Percentiles rank a stretch among this genome's conserved stretches.
Conservation (phyloP, 1,140 invertebrate genomes). For the Gerris buenoi region DNA sequence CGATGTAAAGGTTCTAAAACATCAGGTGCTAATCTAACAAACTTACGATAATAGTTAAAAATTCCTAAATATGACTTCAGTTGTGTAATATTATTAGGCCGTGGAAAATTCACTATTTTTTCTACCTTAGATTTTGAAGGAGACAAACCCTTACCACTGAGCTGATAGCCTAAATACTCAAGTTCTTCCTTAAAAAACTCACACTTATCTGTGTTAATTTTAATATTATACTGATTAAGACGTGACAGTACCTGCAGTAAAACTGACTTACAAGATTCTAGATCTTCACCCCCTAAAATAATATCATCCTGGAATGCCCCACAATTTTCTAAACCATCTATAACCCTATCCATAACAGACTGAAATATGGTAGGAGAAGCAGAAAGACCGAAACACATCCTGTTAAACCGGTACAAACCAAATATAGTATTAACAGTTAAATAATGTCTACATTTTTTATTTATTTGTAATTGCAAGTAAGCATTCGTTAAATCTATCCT, state of each 20-base stretch:
- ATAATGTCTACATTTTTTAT: neutral
- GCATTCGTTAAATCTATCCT: constrained; percentile 29
- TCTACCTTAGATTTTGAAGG: constrained; percentile 3
- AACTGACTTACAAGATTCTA: neutral
- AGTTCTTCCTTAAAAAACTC: neutral
- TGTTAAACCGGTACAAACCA: neutral
- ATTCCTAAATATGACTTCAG: constrained; percentile 7
- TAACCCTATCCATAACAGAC: neutral
- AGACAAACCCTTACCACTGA: neutral
- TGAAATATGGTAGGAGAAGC: neutral
- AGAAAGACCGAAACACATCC: neutral
- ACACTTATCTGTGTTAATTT: neutral
- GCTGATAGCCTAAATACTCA: neutral
- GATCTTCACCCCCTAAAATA: neutral
- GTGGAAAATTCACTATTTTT: constrained; percentile 3
- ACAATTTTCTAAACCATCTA: neutral
- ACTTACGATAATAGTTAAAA: constrained; percentile 8
- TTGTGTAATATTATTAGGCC: constrained; percentile 6
- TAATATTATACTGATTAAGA: neutral
- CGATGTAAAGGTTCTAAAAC: constrained; percentile 11
- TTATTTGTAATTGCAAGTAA: constrained; percentile 26
- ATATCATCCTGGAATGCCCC: neutral
- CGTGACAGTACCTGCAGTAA: neutral
- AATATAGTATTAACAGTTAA: neutral
- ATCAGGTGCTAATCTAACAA: constrained; percentile 8